A percentile compares a stretch with the other conserved stretches of the same genome.
phyloP scores from a whole-genome alignment of 2,888 invertebrate genomes.

The Entomobrya multifasciata region DNA sequence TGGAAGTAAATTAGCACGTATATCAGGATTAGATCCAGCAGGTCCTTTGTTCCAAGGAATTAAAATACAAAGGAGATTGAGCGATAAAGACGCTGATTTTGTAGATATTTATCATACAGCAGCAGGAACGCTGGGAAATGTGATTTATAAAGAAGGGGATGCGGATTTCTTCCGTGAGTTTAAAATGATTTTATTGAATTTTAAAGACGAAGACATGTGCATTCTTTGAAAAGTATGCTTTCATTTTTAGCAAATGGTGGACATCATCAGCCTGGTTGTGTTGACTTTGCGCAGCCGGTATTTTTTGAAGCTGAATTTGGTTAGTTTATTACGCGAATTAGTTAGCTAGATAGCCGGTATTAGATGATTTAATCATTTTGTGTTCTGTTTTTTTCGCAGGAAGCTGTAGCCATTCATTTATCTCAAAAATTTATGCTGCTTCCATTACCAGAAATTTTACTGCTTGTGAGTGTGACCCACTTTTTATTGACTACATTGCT shows the following conservation, averaged over 20 bases:
- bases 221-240: not conserved
- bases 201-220: not conserved
- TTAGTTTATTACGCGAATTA: not conserved
- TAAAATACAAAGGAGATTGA: not conserved
- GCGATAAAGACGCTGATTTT: conserved; percentile 28
- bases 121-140: conserved; percentile 46
- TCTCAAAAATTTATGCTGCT: conserved; percentile 30
- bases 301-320: conserved; percentile 43
- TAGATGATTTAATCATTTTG: no score
- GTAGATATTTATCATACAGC: conserved; percentile 65
- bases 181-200: not conserved
- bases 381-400: no score
- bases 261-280: conserved; percentile 57
- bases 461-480: conserved; percentile 50
- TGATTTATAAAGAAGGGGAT: conserved; percentile 11
- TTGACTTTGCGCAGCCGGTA: not conserved
- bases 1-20: conserved; percentile 3
- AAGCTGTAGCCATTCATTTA: conserved; percentile 60
- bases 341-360: no score
- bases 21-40: conserved; percentile 54
- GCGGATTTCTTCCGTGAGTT: conserved; percentile 58
- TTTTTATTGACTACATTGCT: conserved; percentile 22
- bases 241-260: conserved; percentile 51
- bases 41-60: conserved; percentile 54
- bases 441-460: conserved; percentile 46